phyloP scores from a whole-genome alignment of 2,888 invertebrate genomes.

The Parapristionchus giblindavisi region DNA sequence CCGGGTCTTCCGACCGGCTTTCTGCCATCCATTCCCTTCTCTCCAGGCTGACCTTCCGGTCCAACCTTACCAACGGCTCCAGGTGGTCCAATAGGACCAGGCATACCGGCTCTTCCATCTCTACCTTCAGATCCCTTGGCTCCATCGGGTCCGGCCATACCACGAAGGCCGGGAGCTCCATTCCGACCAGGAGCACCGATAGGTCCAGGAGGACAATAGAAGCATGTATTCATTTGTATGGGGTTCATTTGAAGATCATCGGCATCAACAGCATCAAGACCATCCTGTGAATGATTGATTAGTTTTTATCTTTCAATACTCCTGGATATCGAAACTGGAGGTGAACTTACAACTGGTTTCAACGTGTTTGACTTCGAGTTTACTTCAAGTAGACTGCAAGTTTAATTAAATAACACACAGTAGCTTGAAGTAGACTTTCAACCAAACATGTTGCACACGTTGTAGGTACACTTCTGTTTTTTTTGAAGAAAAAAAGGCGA shows the following conservation, averaged over 20 bases:
- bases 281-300: constrained; percentile 1
- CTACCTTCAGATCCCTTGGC: constrained; percentile 43
- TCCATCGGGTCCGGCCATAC: constrained; percentile 28
- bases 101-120: constrained; percentile 14
- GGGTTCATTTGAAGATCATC: constrained; percentile 24
- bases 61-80: neutral
- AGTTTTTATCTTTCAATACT: too few species aligned
- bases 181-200: neutral
- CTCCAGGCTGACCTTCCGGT: neutral
- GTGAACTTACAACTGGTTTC: too few species aligned
- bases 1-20: constrained; percentile 27
- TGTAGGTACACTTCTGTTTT: too few species aligned
- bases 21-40: constrained; percentile 24
- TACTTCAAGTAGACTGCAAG: too few species aligned
- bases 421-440: too few species aligned
- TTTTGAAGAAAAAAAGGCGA: neutral
- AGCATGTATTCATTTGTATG: neutral
- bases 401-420: too few species aligned
- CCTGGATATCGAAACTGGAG: too few species aligned
- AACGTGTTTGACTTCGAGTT: too few species aligned
- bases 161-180: constrained; percentile 21
- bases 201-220: constrained; percentile 22
- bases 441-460: too few species aligned
- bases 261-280: constrained; percentile 5
- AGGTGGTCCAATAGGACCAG: constrained; percentile 7